Conservation (phyloP, 2,797 vertebrate genomes). For the Hydrocynus forskahlii region DNA sequence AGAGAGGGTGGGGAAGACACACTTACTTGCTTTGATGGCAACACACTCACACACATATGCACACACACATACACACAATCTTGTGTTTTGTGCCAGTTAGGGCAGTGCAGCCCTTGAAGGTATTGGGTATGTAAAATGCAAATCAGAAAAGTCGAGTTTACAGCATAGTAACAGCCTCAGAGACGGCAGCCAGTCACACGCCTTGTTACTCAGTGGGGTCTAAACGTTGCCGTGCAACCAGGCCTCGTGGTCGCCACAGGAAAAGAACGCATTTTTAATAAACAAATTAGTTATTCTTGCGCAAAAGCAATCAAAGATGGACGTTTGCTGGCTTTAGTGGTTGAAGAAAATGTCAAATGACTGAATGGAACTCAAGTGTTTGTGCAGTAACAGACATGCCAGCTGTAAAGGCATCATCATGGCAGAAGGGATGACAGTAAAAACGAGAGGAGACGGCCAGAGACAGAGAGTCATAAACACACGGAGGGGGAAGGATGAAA, state of each 20-base stretch:
- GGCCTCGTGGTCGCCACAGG: slow-evolving; percentile 17
- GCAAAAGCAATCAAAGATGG: background rate
- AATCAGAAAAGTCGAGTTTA: slow-evolving; percentile 20
- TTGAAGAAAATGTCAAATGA: background rate
- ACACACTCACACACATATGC: slow-evolving; percentile 19
- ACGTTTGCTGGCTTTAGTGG: background rate
- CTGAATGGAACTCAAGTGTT: background rate
- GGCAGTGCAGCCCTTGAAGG: slow-evolving; percentile 25
- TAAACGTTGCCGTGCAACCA: slow-evolving; percentile 33
- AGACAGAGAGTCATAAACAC: slow-evolving; percentile 45
- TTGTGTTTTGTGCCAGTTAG: background rate
- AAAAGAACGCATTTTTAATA: background rate
- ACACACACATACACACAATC: slow-evolving; percentile 42
- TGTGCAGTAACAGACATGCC: background rate
- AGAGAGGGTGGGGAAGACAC: slow-evolving; percentile 59
- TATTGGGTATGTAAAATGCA: slow-evolving; percentile 20
- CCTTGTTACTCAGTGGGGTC: slow-evolving; percentile 31
- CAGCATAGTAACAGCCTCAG: slow-evolving; percentile 18
- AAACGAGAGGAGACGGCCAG: slow-evolving; percentile 21
- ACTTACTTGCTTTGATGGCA: slow-evolving; percentile 65
- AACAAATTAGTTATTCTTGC: background rate
- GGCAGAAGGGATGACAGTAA: slow-evolving; percentile 42
- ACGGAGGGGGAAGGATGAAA: background rate
- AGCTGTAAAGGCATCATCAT: slow-evolving; percentile 22
- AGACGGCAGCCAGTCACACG: slow-evolving; percentile 22